Conservation (phyloP, 2,888 invertebrate genomes). For the Tethea ocularis region DNA sequence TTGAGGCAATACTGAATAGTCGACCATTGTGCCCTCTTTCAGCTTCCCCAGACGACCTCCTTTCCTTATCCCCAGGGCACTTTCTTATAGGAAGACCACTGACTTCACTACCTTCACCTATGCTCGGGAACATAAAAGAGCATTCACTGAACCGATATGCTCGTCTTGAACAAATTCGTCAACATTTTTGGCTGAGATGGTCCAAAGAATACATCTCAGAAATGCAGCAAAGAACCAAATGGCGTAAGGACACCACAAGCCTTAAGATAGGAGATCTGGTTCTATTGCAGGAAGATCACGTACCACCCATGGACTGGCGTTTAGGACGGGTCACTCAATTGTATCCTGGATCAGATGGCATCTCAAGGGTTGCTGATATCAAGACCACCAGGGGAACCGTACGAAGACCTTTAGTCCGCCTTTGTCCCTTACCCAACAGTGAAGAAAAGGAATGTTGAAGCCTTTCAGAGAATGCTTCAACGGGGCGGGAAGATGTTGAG, state of each 20-base stretch:
- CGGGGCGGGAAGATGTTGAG: too few species aligned
- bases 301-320: constrained; percentile 48
- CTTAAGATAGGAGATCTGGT: too few species aligned
- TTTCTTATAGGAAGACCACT: constrained; percentile 26
- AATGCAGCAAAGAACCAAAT: constrained; percentile 33
- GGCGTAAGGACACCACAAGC: constrained; percentile 13
- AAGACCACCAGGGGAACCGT: constrained; percentile 45
- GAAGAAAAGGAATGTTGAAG: too few species aligned
- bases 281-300: constrained; percentile 32
- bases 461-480: too few species aligned
- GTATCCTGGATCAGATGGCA: constrained; percentile 41
- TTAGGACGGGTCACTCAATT: constrained; percentile 53
- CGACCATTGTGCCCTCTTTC: constrained; percentile 31
- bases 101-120: constrained; percentile 13
- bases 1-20: constrained; percentile 26
- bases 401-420: too few species aligned
- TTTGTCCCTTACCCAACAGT: too few species aligned
- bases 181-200: constrained; percentile 25
- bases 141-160: too few species aligned
- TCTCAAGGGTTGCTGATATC: constrained; percentile 49
- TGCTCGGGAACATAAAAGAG: not conserved
- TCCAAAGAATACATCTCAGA: constrained; percentile 21
- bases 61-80: constrained; percentile 26
- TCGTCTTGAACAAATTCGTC: constrained; percentile 7
- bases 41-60: constrained; percentile 22